Conservation (phyloP, 1,140 invertebrate species). For the Lamellibrachia luymesi region DNA sequence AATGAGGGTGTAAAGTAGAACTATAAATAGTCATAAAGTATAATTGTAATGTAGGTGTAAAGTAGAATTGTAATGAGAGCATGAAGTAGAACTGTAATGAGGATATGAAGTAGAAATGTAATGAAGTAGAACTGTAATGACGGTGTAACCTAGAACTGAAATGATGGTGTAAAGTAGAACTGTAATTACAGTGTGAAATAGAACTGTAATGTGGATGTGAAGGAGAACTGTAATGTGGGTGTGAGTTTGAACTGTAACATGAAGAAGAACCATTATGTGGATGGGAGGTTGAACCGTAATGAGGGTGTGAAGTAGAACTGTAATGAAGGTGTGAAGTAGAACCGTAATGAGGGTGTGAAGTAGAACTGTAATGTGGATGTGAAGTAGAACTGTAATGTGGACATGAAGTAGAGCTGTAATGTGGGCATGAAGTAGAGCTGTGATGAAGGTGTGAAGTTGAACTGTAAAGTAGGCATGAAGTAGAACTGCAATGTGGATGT, state of each 20-base stretch:
- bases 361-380: not conserved
- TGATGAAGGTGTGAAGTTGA: not conserved
- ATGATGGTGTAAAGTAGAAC: not conserved
- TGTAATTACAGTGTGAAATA: not conserved
- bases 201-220: not conserved
- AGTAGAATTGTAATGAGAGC: no score
- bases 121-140: not conserved
- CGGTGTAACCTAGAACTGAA: not conserved
- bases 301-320: not conserved
- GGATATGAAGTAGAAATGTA: not conserved
- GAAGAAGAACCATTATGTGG: no score
- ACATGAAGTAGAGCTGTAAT: no score
- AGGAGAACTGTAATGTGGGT: no score
- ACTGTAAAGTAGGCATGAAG: no score
- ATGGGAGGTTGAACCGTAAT: no score
- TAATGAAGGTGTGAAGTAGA: not conserved
- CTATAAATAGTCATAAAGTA: not conserved
- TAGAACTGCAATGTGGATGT: no score
- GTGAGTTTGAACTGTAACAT: no score
- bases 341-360: not conserved
- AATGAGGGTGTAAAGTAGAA: not conserved
- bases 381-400: not conserved
- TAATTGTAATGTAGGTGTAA: no score
- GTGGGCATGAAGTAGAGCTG: no score
- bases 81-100: not conserved